These are phyloP conservation scores for Eremobia ochroleuca DNA, from an alignment of 2,888 invertebrate genomes.

Conservation along the genomic window DNA sequence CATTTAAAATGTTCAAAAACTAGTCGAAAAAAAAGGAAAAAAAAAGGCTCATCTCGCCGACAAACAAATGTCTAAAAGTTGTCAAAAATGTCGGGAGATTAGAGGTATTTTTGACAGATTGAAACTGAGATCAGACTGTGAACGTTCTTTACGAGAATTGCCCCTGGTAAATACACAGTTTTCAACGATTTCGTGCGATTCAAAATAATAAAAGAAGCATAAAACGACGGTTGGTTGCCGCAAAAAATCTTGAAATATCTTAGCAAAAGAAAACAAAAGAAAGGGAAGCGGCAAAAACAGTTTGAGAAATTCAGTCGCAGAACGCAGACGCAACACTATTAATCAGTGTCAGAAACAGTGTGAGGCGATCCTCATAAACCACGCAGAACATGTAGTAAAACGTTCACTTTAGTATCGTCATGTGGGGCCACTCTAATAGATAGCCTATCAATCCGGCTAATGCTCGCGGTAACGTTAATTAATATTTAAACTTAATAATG, in stretches of 20 bases:
- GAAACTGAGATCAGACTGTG: background rate
- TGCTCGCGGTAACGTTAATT: constrained; percentile 65
- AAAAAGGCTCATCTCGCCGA: background rate
- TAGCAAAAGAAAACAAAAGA: background rate
- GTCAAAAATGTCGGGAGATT: background rate
- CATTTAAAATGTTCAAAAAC: background rate
- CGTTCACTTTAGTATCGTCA: constrained; percentile 45
- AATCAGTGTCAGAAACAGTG: constrained; percentile 52
- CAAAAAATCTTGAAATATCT: background rate
- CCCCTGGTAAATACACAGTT: background rate
- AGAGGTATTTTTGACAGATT: background rate
- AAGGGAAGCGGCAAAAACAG: background rate
- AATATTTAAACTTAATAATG: constrained; percentile 69
- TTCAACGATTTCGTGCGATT: background rate
- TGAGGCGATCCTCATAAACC: constrained; percentile 47
- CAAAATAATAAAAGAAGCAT: background rate
- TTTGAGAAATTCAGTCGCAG: constrained; percentile 28
- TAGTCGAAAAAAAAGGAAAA: too few species aligned
- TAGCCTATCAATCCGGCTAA: constrained; percentile 71
- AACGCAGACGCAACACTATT: constrained; percentile 37
- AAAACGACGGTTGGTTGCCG: background rate
- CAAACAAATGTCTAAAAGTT: background rate
- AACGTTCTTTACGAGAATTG: background rate
- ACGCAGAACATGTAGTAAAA: constrained; percentile 45
- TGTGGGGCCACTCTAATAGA: constrained; percentile 68